phyloP scores from a whole-genome alignment of 2,797 vertebrate genomes.

The Esox lucius region DNA sequence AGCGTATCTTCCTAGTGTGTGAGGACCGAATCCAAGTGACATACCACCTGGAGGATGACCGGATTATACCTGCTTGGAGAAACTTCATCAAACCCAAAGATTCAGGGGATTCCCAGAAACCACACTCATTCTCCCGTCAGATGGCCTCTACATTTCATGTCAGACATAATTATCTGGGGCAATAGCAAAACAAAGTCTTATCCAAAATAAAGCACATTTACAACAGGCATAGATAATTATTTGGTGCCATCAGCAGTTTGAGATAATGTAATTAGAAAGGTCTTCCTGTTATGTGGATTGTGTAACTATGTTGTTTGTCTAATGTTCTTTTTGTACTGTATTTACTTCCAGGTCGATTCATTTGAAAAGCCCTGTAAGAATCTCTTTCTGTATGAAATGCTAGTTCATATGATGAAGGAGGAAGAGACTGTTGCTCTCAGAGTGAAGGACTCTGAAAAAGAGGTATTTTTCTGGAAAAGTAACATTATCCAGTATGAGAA shows the following conservation, averaged over 20 bases:
- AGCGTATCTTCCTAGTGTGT: conserved; percentile 69
- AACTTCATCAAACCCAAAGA: conserved; percentile 70
- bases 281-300: not conserved
- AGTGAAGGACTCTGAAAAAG: conserved; percentile 74
- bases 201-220: not conserved
- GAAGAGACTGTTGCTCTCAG: conserved; percentile 65
- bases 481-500: not conserved
- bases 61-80: conserved; percentile 72
- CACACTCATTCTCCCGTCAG: conserved; percentile 64
- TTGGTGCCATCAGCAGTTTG: not conserved
- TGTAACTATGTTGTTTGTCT: not conserved
- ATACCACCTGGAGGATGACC: conserved; percentile 73
- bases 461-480: conserved; percentile 62
- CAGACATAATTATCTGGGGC: not conserved
- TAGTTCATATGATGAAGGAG: conserved; percentile 64
- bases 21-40: conserved; percentile 74
- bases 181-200: not conserved
- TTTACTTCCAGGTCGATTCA: conserved; percentile 69
- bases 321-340: not conserved
- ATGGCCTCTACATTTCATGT: conserved; percentile 79
- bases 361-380: conserved; percentile 68
- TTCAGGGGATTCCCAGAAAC: conserved; percentile 58
- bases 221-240: not conserved
- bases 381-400: conserved; percentile 65
- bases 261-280: not conserved